These are phyloP conservation scores for Malacosoma neustria DNA, from an alignment of 2,888 invertebrate genomes.

Conservation along the genomic window DNA sequence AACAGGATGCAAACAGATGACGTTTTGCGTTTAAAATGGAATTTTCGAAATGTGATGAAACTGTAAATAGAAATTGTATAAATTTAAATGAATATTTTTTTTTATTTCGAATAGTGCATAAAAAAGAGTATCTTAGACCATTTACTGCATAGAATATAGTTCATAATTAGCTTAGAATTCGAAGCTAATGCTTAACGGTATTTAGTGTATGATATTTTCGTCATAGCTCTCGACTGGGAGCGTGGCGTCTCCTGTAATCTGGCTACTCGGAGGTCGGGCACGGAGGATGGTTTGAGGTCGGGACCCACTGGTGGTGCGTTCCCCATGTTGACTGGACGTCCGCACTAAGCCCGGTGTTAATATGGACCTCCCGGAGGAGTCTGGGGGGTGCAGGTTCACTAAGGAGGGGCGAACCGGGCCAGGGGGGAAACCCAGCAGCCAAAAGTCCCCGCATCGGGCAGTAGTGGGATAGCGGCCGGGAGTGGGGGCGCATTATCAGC, in stretches of 20 bases:
- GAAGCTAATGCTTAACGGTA: too few relatives aligned
- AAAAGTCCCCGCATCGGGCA: conserved; percentile 99
- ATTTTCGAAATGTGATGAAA: too few relatives aligned
- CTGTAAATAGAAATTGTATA: too few relatives aligned
- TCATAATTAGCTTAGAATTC: too few relatives aligned
- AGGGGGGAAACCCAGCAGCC: conserved; percentile 99
- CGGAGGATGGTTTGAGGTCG: conserved; percentile 82
- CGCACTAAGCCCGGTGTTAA: conserved; percentile 98
- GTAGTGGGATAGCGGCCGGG: conserved; percentile 98
- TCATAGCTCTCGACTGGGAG: conserved; percentile 81
- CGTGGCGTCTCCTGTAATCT: conserved; percentile 99
- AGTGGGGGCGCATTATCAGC: conserved; percentile 93
- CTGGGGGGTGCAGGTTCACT: conserved; percentile 82
- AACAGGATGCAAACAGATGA: too few relatives aligned
- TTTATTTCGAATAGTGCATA: too few relatives aligned
- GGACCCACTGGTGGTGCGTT: conserved; percentile 48
- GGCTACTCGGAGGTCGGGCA: conserved; percentile 95
- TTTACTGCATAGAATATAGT: too few relatives aligned
- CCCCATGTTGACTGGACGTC: conserved; percentile 88
- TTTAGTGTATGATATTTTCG: too few relatives aligned
- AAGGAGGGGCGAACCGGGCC: conserved; percentile 99
- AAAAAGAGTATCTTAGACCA: too few relatives aligned
- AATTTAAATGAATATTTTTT: too few relatives aligned
- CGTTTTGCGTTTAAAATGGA: too few relatives aligned
- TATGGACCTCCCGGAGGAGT: conserved; percentile 94